A percentile compares a stretch with the other conserved stretches of the same genome.
Conservation (phyloP, 2,113 vertebrate genomes). For the Siniperca chuatsi region DNA sequence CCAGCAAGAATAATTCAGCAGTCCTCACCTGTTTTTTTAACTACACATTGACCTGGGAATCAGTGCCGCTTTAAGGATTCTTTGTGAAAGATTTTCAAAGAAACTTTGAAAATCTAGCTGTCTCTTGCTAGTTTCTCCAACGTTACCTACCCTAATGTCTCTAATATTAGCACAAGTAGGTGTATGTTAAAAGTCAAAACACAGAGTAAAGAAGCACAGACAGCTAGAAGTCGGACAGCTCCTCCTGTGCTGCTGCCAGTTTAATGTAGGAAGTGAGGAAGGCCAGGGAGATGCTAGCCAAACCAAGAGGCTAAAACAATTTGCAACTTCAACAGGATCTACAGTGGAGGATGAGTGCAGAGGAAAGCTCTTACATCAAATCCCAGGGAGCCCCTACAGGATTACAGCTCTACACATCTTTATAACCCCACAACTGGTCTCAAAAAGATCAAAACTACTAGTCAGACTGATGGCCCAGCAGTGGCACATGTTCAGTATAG, state of each 20-base stretch:
- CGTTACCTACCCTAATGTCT: too few species aligned
- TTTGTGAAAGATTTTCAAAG: slow-evolving; percentile 54
- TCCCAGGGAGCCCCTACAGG: slow-evolving; percentile 60
- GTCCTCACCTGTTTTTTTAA: slow-evolving; percentile 57
- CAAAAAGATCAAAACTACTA: slow-evolving; percentile 13
- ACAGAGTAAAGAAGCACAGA: slow-evolving; percentile 9
- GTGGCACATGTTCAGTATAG: slow-evolving; percentile 19
- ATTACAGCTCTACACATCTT: slow-evolving; percentile 62
- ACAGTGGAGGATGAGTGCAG: slow-evolving; percentile 55
- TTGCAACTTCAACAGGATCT: slow-evolving; percentile 69
- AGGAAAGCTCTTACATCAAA: slow-evolving; percentile 70
- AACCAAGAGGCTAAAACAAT: slow-evolving; percentile 67
- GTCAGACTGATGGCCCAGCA: slow-evolving; percentile 29
- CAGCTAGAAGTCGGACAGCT: slow-evolving; percentile 37
- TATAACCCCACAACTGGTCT: slow-evolving; percentile 34
- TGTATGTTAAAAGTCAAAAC: slow-evolving; percentile 14
- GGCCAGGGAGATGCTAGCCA: slow-evolving; percentile 29
- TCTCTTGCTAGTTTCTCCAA: too few species aligned
- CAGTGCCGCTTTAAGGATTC: slow-evolving; percentile 41
- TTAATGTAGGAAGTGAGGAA: slow-evolving; percentile 34
- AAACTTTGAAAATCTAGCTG: background rate
- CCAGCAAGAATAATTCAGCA: slow-evolving; percentile 62
- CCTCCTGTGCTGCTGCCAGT: slow-evolving; percentile 36
- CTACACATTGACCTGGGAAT: slow-evolving; percentile 36
- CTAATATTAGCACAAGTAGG: slow-evolving; percentile 6